Evolutionary conservation across 2,797 vertebrate species (phyloP).

Genomic region (Pitangus sulphuratus): DNA sequence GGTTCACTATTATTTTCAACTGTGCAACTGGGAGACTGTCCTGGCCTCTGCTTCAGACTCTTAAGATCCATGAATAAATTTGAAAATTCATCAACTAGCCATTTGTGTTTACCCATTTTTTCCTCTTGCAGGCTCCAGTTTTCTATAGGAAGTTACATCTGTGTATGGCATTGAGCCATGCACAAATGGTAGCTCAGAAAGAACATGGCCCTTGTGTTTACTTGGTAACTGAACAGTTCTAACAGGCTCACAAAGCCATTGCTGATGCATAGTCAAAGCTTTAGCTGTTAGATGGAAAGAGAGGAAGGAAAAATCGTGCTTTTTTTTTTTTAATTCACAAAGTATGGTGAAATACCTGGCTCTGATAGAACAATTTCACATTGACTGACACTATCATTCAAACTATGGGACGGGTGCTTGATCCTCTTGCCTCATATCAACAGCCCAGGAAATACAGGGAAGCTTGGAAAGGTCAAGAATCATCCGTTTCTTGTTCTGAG

Average conservation of each 20-base stretch:
- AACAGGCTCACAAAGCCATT: background rate
- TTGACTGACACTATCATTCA: fast-evolving
- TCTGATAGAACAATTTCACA: background rate
- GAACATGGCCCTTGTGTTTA: background rate
- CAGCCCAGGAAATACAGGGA: background rate
- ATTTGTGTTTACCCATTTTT: background rate
- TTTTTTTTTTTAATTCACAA: background rate
- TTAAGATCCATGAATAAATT: background rate
- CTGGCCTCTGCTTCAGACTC: background rate
- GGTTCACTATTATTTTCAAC: background rate
- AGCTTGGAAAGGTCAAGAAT: background rate
- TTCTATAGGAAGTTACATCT: background rate
- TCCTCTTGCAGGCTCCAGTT: background rate
- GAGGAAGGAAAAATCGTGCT: background rate
- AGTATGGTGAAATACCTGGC: background rate
- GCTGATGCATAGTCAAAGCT: background rate
- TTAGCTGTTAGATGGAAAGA: background rate
- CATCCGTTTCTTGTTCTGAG: background rate
- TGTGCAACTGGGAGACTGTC: background rate
- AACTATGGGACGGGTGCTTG: background rate
- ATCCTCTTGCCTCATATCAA: background rate
- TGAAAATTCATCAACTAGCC: background rate
- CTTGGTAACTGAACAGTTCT: background rate
- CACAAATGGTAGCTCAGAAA: background rate
- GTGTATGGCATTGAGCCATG: background rate